A percentile compares a stretch with the other conserved stretches of the same genome.
Conservation (phyloP, 1,140 invertebrate species). For the Muscidifurax raptorellus region DNA sequence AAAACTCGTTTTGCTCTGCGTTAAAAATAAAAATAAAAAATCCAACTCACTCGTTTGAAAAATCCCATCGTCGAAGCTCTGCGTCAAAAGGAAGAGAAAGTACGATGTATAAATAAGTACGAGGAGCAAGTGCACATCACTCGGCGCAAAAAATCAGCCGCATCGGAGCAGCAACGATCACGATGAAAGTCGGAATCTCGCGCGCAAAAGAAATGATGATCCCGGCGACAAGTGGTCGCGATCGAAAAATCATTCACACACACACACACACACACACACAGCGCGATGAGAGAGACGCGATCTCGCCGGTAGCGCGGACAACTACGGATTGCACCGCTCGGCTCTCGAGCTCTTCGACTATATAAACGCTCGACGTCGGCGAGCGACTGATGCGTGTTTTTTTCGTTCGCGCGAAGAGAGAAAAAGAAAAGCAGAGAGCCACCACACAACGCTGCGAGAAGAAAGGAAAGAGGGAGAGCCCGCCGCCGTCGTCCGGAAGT, state of each 20-base stretch:
- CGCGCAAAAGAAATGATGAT: not conserved
- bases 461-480: constrained; percentile 27
- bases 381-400: constrained; percentile 63
- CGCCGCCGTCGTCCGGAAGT: constrained; percentile 67
- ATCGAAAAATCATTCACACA: not conserved
- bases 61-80: constrained; percentile 65
- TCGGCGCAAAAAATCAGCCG: not conserved
- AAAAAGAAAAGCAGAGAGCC: not conserved
- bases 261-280: not conserved
- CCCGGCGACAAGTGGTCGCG: not conserved
- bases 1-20: not conserved
- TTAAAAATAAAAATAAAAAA: not conserved
- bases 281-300: not conserved
- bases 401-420: not conserved
- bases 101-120: not conserved
- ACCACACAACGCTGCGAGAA: not conserved
- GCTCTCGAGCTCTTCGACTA: not conserved
- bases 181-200: not conserved
- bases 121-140: not conserved
- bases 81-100: not conserved
- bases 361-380: not conserved
- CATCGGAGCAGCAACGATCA: not conserved
- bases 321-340: not conserved
- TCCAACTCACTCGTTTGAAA: constrained; percentile 66
- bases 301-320: not conserved